These are phyloP conservation scores for Bucco capensis DNA, from an alignment of 2,113 vertebrate species.

Conservation along the genomic window DNA sequence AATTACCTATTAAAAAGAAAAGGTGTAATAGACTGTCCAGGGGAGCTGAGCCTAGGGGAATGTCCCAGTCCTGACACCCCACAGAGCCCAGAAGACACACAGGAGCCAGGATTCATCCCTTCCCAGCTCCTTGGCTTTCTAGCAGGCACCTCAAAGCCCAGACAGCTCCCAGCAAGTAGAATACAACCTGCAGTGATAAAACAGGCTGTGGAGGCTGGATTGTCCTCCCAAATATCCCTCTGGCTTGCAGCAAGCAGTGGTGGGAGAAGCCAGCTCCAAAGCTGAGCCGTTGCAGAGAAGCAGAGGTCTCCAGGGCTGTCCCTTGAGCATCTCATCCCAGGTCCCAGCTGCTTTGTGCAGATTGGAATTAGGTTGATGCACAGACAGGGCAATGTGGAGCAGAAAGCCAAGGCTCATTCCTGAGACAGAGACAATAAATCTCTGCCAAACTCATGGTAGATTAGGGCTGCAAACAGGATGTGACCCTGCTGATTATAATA, in stretches of 20 bases:
- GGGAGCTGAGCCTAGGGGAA: not conserved
- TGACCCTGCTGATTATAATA: conserved; percentile 53
- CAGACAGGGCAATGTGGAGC: not conserved
- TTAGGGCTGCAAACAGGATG: not conserved
- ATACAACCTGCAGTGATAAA: rapidly evolving
- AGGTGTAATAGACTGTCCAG: not conserved
- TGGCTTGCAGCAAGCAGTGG: not conserved
- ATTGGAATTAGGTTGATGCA: not conserved
- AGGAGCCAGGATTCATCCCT: not conserved
- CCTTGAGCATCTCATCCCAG: not conserved
- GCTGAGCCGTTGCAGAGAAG: not conserved
- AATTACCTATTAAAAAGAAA: conserved; percentile 47
- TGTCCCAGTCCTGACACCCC: not conserved
- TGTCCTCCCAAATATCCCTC: not conserved
- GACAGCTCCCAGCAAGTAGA: not conserved
- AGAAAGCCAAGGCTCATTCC: not conserved
- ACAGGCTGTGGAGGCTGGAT: not conserved
- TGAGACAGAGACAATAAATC: conserved; percentile 21
- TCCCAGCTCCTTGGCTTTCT: not conserved
- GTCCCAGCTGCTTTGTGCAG: not conserved
- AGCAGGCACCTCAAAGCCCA: not conserved
- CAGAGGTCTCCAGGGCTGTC: not conserved
- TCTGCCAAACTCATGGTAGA: not conserved
- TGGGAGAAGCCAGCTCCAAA: not conserved
- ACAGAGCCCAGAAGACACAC: not conserved